A percentile compares a stretch with the other conserved stretches of the same genome.
Evolutionary conservation across 2,888 invertebrate genomes (phyloP).

Genomic region (Bedellia somnulentella): DNA sequence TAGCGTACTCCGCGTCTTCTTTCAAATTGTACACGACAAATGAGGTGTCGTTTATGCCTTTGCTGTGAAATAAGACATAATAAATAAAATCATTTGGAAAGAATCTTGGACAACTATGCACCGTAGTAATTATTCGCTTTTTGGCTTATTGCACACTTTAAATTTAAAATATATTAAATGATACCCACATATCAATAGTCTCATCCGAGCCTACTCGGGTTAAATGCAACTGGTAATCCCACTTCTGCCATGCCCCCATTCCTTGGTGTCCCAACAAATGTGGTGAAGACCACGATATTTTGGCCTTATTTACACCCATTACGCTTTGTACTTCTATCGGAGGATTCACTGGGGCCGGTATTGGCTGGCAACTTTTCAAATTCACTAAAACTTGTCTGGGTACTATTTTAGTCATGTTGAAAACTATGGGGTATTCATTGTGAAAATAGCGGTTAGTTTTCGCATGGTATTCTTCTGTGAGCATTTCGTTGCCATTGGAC

Average conservation of each 20-base stretch:
- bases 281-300: constrained; percentile 82
- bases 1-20: constrained; percentile 74
- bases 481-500: constrained; percentile 78
- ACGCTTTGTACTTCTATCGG: constrained; percentile 81
- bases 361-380: constrained; percentile 73
- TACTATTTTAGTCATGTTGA: constrained; percentile 32
- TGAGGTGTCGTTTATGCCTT: constrained; percentile 60
- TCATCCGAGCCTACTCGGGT: constrained; percentile 46
- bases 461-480: constrained; percentile 77
- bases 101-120: too few relatives aligned
- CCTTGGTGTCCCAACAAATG: constrained; percentile 75
- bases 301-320: constrained; percentile 73
- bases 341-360: constrained; percentile 76
- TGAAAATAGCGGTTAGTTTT: constrained; percentile 73
- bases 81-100: too few relatives aligned
- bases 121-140: too few relatives aligned
- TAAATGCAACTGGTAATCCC: constrained; percentile 78
- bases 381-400: constrained; percentile 48
- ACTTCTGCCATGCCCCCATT: constrained; percentile 67
- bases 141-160: too few relatives aligned
- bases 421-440: constrained; percentile 67
- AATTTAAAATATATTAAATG: too few relatives aligned
- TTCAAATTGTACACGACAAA: constrained; percentile 69
- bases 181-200: constrained; percentile 30
- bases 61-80: constrained; percentile 21